Evolutionary conservation across 2,797 vertebrate genomes (phyloP).

Genomic region (Kryptolebias ocellatus): DNA sequence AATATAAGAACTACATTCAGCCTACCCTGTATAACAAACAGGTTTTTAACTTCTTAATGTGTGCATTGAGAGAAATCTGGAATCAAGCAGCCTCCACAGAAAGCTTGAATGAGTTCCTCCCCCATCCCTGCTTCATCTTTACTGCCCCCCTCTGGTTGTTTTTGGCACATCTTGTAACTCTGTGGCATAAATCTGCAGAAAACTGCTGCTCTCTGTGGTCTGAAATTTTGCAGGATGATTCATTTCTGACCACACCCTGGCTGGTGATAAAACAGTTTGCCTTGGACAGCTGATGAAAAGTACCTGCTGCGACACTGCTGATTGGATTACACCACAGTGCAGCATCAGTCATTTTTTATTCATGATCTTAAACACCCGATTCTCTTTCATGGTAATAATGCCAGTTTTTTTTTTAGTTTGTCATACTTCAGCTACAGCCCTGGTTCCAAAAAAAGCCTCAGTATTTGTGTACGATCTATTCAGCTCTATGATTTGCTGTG

Average conservation of each 20-base stretch:
- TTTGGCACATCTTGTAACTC: constrained; percentile 11
- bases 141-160: constrained; percentile 38
- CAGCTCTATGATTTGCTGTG: constrained; percentile 16
- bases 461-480: constrained; percentile 6
- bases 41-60: background rate
- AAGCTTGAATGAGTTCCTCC: background rate
- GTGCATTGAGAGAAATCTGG: background rate
- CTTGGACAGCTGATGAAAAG: constrained; percentile 32
- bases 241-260: constrained; percentile 55
- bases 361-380: background rate
- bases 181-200: constrained; percentile 20
- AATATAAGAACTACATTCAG: background rate
- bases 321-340: background rate
- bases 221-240: constrained; percentile 35
- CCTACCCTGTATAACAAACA: background rate
- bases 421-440: background rate
- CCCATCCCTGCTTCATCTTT: constrained; percentile 8
- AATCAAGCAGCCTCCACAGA: background rate
- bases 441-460: background rate
- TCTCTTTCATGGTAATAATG: background rate
- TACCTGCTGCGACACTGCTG: constrained; percentile 27
- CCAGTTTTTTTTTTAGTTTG: background rate
- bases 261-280: constrained; percentile 23
- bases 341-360: background rate
- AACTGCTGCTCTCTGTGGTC: constrained; percentile 23